Evolutionary conservation across 2,888 invertebrate species (phyloP), one percentile per base, ranked within the genome.

Genomic region (Neoitamus cyanurus): DNA sequence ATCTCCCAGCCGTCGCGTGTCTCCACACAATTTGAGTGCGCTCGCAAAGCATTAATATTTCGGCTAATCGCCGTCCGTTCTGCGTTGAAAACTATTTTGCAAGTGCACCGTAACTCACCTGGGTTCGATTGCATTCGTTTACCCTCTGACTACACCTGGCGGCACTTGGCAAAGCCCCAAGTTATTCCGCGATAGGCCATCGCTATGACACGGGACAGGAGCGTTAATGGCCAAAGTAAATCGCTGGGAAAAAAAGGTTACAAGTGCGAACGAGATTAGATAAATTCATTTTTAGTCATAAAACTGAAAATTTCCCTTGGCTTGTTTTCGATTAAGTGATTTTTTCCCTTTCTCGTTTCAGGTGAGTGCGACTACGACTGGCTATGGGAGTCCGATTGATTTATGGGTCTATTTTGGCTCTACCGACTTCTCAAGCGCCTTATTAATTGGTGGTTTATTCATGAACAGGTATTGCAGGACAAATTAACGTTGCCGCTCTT

Each of bases 31-130:
- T 73, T 73, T 73, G 73, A 73, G 73, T 36, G 15, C n/a, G 15
- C 25, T 73, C 30, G 73, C 15, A 73, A 73, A 73, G 73, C 73
- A 73, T 73, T 73, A 73, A 73, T 73, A 73, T 73, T 73, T 73
- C 15, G 34, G 73, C 31, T 73, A 36, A 73, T 73, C 20, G 73
- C 20, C 7, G 20, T 36, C 31, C 36, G 36, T 36, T 36, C 36
- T 34, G 73, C 36, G 36, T 73, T 20, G 73, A 73, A 58, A 73
- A 73, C 36, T 73, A 20, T 73, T 73, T 31, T 73, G 36, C 73
- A 58, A 42, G 15, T 25, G 58, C 58, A 36, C 15, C 20, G 73
- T 20, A 34, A 73, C 36, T 72, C 72, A 72, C 72, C 3, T 73
- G 36, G 73, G 73, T 31, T n/a, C 37, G 20, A 73, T 73, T 36